Evolutionary conservation across 2,113 vertebrate species (phyloP).

Genomic region (Willisornis vidua): DNA sequence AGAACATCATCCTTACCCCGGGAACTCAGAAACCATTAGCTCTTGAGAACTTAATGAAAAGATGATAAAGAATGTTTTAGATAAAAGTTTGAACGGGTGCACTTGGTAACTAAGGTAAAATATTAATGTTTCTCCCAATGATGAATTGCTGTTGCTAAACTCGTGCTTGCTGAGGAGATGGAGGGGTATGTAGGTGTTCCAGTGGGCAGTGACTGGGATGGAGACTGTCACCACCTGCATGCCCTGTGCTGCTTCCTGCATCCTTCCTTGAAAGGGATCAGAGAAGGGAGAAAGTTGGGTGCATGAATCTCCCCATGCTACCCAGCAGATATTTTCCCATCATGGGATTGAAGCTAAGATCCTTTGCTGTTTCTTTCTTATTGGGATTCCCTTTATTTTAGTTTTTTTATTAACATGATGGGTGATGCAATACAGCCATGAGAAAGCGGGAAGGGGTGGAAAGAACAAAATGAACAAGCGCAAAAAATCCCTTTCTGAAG

Average conservation of each 20-base stretch:
- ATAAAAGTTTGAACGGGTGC: constrained; percentile 99
- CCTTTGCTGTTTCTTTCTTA: not conserved
- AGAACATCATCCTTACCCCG: constrained; percentile 99
- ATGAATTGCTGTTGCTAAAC: constrained; percentile 82
- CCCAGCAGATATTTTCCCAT: not conserved
- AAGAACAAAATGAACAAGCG: not conserved
- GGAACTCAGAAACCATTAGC: constrained; percentile 99
- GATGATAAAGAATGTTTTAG: constrained; percentile 99
- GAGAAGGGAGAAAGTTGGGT: not conserved
- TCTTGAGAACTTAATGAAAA: constrained; percentile 99
- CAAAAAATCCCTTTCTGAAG: not conserved
- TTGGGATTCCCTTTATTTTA: not conserved
- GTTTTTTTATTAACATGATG: not conserved
- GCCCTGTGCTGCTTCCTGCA: rapidly evolving
- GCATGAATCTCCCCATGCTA: not conserved
- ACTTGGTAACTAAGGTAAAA: constrained; percentile 99
- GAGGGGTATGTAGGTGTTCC: constrained; percentile 40
- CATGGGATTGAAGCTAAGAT: not conserved
- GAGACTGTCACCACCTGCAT: not conserved
- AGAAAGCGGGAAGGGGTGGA: not conserved
- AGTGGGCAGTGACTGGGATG: not conserved
- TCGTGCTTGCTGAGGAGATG: not conserved
- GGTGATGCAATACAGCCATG: not conserved
- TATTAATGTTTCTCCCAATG: constrained; percentile 92
- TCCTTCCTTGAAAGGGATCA: not conserved